Percentiles rank a stretch among this genome's conserved stretches.
These are phyloP conservation scores for Lymantria monacha DNA, from an alignment of 2,888 invertebrate genomes.

Conservation along the genomic window DNA sequence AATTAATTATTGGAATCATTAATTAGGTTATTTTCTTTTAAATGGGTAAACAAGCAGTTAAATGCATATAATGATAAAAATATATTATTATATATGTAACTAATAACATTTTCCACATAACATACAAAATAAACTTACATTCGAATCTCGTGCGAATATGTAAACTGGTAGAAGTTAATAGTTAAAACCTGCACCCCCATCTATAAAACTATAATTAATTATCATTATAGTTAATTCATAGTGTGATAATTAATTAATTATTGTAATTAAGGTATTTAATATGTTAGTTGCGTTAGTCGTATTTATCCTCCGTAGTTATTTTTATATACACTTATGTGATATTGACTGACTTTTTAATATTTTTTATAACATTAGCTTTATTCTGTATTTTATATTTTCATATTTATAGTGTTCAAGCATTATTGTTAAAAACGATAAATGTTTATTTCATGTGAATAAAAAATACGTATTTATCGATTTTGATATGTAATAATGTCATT, in stretches of 20 bases:
- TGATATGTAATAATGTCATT: conserved; percentile 20
- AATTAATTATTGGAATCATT: too few species aligned
- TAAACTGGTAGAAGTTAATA: too few species aligned
- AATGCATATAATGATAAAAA: too few species aligned
- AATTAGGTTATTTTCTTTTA: too few species aligned
- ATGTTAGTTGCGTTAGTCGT: conserved; percentile 16
- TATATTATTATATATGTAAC: too few species aligned
- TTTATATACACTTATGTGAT: conserved; percentile 36
- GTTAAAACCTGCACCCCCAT: too few species aligned
- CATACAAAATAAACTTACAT: too few species aligned
- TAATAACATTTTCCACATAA: too few species aligned
- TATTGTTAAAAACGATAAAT: conserved; percentile 13
- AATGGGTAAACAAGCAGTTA: too few species aligned
- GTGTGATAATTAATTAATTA: neutral
- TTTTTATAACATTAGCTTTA: conserved; percentile 23
- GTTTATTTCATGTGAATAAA: neutral
- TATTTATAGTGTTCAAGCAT: conserved; percentile 21
- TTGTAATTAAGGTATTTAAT: neutral
- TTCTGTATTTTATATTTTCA: conserved; percentile 19
- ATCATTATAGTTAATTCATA: neutral
- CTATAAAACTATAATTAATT: neutral
- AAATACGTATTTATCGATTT: conserved; percentile 9
- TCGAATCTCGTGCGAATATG: too few species aligned
- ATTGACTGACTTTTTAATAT: conserved; percentile 44
- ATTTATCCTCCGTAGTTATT: conserved; percentile 22